Evolutionary conservation across 2,113 vertebrate genomes (phyloP), one percentile per base, ranked within the genome.

Genomic region (Apteryx owenii): DNA sequence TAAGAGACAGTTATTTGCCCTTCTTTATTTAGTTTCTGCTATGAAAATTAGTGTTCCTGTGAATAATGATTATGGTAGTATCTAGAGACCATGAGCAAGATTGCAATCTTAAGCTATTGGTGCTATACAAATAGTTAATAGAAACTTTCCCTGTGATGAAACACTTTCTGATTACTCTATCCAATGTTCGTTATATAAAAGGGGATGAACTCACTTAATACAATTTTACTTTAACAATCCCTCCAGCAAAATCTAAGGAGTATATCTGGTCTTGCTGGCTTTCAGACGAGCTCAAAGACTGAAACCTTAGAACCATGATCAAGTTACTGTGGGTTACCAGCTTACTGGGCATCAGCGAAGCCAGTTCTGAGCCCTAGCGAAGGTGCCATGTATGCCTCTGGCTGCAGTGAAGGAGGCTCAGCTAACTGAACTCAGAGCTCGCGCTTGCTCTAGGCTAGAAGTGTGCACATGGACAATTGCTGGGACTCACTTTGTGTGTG

Each of bases 21-120:
- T 91, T 79, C 89, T 76, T 87, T 92, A 91, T 48, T 48, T 48
- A 48, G 46, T 19, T 7, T 85, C 40, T 62, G 28, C 62, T 88
- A 76, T 26, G 54, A 82, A 84, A 87, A 84, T 38, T 14, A 68
- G 19, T 48, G 40, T 78, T 84, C 46, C 79, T 77, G 48, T 88
- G 53, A 90, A 61, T 75, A 66, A 33, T 11, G 10, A 75, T 76
- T 69, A 38, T 4, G 68, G 29, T 38, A 62, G 4, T 84, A 65
- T 15, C 42, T 72, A 36, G 48, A 89, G 42, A 50, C 53, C 11
- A 10, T 5, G 3, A 69, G 51, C 68, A 77, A 73, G 71, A 25
- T 17, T 64, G 31, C 21, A 26, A 38, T 40, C 71, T 26, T 56
- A 42, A 25, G 26, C 61, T 56, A 22, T 58, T 60, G 51, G 51